Evolutionary conservation across 2,113 vertebrate genomes (phyloP).

Genomic region (Synodontis membranacea): DNA sequence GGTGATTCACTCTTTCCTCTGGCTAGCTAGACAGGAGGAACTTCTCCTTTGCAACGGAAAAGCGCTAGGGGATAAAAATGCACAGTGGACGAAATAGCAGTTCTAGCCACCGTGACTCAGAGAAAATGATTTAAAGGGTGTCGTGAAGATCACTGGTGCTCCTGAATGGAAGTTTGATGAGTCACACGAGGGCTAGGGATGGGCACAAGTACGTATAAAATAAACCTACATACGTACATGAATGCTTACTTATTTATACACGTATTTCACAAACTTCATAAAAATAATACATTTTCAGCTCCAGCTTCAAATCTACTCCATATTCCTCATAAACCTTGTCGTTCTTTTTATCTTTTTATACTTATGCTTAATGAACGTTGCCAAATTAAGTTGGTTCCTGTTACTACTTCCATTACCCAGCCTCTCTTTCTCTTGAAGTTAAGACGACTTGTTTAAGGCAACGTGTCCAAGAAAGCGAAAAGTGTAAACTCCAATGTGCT

Average conservation of each 20-base stretch:
- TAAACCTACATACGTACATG: background rate
- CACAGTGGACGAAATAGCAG: background rate
- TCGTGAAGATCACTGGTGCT: background rate
- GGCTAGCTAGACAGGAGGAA: background rate
- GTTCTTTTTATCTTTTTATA: background rate
- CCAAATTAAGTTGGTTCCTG: background rate
- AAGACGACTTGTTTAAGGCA: no score
- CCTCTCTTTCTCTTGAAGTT: background rate
- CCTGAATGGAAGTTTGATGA: background rate
- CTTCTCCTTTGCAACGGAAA: background rate
- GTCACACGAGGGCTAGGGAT: background rate
- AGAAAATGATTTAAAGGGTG: background rate
- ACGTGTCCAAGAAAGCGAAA: background rate
- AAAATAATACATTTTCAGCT: background rate
- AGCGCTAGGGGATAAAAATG: background rate
- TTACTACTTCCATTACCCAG: background rate
- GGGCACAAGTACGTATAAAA: background rate
- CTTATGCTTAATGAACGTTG: background rate
- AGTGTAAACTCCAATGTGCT: background rate
- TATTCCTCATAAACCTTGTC: background rate
- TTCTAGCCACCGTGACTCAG: background rate
- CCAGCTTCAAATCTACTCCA: background rate
- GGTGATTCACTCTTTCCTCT: conserved; percentile 8
- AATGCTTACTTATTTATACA: background rate
- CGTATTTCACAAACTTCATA: background rate